Base-by-base conservation (phyloP, 2,113 vertebrate species). In the Stegastes partitus region DNA sequence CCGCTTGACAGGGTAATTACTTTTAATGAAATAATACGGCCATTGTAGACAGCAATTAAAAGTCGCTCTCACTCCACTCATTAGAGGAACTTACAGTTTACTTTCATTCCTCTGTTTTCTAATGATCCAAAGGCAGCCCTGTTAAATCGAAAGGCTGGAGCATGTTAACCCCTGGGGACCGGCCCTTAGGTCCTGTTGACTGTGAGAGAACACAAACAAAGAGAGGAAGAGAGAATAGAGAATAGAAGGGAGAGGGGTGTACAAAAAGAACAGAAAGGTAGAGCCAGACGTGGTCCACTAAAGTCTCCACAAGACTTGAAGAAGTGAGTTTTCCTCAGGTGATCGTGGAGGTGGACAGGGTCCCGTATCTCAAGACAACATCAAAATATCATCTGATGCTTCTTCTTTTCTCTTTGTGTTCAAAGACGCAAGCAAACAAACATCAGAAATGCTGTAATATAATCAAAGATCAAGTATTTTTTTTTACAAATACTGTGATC, bases 11-110 rank as follows among this genome's bases (percentile, higher is more conserved):
- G 86, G 79, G 82, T 94, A 93, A 94, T 94, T 93, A 94, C 86
- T 93, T 92, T 91, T 89, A 94, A 93, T 94, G 93, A 93, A 94
- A 94, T 94, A 94, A 94, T 92, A 90, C 83, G 81, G 84, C 90
- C 90, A 88, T 88, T 81, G 83, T 88, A 91, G 93, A 91, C 93
- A 86, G 91, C 93, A 94, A 95, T 94, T 94, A 94, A 95, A 94
- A 94, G 92, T 91, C 83, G 61, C 85, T 90, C 88, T 89, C 79
- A 74, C 89, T 93, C 84, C 67, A 81, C 91, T 94, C 91, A 89
- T 94, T 94, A 92, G 83, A 86, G 79, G 82, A 90, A 89, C 85
- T 90, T 89, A 90, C 85, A 83, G 84, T 92, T 90, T 87, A 85
- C 91, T 91, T 90, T 93, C 88, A 85, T 93, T 86, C 82, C 87